phyloP scores from a whole-genome alignment of 1,140 invertebrate genomes.

The Radopholus similis region DNA sequence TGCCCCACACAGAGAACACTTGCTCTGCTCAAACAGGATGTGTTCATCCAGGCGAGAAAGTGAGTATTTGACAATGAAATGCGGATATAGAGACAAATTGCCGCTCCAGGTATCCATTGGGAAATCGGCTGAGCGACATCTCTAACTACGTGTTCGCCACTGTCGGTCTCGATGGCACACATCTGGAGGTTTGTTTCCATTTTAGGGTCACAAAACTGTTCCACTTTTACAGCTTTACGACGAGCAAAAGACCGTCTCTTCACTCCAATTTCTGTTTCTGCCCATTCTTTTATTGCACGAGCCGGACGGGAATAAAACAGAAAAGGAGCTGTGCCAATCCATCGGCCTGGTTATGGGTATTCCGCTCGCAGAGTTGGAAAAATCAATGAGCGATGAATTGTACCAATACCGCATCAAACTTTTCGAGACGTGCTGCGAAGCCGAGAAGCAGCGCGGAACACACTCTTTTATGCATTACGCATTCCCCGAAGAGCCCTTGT shows the following conservation, averaged over 20 bases:
- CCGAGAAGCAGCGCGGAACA: constrained; percentile 34
- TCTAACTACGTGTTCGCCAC: constrained; percentile 39
- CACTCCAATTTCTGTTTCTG: constrained; percentile 31
- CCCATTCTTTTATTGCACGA: constrained; percentile 37
- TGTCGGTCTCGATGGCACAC: constrained; percentile 24
- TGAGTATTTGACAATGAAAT: constrained; percentile 20
- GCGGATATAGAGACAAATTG: no score
- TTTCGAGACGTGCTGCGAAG: constrained; percentile 28
- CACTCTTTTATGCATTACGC: constrained; percentile 39
- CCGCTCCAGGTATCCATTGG: constrained; percentile 29
- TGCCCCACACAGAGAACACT: constrained; percentile 28
- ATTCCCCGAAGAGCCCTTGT: constrained; percentile 47
- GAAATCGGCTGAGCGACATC: constrained; percentile 20
- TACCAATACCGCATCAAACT: constrained; percentile 36
- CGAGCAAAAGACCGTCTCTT: constrained; percentile 22
- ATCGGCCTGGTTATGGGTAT: constrained; percentile 21
- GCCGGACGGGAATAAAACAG: constrained; percentile 33
- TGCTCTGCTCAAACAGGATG: constrained; percentile 35
- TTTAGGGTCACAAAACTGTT: background rate
- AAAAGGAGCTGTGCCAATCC: constrained; percentile 30
- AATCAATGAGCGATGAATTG: constrained; percentile 32
- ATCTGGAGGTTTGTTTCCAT: constrained; percentile 3
- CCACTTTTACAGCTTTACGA: constrained; percentile 29
- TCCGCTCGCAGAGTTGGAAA: constrained; percentile 32
- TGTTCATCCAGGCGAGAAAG: constrained; percentile 44